A percentile compares a stretch with the other conserved stretches of the same genome.
Evolutionary conservation across 2,888 invertebrate species (phyloP).

Genomic region (Onchidella celtica): DNA sequence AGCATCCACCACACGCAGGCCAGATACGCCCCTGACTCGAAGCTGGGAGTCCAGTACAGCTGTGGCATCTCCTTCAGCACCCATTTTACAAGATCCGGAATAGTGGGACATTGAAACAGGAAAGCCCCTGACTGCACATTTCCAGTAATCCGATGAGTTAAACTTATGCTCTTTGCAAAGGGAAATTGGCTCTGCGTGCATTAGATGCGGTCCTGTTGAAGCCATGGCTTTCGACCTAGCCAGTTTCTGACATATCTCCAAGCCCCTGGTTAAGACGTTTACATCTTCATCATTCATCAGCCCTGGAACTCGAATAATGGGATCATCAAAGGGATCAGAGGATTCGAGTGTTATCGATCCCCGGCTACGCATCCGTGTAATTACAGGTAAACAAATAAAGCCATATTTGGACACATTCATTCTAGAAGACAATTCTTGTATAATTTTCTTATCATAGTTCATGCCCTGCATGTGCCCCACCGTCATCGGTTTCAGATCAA

Average conservation of each 20-base stretch:
- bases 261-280: background rate
- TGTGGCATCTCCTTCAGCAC: conserved; percentile 78
- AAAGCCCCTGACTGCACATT: conserved; percentile 58
- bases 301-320: background rate
- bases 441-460: background rate
- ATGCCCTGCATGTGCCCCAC: background rate
- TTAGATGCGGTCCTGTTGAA: background rate
- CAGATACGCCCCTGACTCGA: conserved; percentile 63
- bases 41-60: conserved; percentile 86
- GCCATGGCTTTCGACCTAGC: background rate
- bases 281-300: background rate
- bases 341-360: background rate
- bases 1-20: conserved; percentile 63
- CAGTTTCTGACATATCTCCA: background rate
- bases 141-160: conserved; percentile 49
- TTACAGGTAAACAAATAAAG: background rate
- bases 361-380: background rate
- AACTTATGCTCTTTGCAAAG: conserved; percentile 1
- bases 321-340: background rate
- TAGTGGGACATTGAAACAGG: conserved; percentile 82
- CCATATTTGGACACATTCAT: background rate
- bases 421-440: background rate
- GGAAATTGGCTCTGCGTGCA: background rate
- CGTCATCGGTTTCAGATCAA: background rate
- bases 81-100: conserved; percentile 88